phyloP scores from a whole-genome alignment of 2,888 invertebrate species.

The Tetanocera ferruginea region DNA sequence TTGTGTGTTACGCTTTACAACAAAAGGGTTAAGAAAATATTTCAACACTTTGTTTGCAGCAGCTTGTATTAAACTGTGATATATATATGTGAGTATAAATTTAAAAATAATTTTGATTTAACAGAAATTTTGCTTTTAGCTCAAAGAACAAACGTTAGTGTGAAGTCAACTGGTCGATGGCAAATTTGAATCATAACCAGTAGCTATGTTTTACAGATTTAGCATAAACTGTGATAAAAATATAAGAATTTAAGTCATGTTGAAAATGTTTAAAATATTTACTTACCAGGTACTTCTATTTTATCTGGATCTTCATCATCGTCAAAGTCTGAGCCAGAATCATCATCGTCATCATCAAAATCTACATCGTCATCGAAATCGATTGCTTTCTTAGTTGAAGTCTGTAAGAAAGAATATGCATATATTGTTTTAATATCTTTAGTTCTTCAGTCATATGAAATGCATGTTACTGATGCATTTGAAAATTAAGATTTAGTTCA shows the following conservation, averaged over 20 bases:
- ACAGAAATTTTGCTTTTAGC: not conserved
- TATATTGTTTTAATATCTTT: no score
- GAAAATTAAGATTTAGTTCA: no score
- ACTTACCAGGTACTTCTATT: slow-evolving; percentile 88
- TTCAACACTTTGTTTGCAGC: not conserved
- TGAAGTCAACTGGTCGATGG: no score
- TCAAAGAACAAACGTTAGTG: not conserved
- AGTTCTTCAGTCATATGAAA: no score
- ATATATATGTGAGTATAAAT: not conserved
- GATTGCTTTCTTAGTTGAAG: slow-evolving; percentile 55
- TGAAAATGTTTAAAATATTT: not conserved
- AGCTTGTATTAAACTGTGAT: not conserved
- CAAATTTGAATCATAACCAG: no score
- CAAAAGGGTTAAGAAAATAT: slow-evolving; percentile 20
- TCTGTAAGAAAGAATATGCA: slow-evolving; percentile 53
- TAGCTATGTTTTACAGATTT: no score
- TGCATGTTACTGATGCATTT: no score
- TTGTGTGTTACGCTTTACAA: not conserved
- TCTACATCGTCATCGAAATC: slow-evolving; percentile 70
- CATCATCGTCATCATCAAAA: slow-evolving; percentile 72
- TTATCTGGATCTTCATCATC: slow-evolving; percentile 93
- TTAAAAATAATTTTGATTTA: not conserved
- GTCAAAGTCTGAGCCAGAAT: slow-evolving; percentile 81
- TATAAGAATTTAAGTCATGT: not conserved
- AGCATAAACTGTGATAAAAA: not conserved